These are phyloP conservation scores for Grammomys surdaster DNA, from an alignment of 2,113 vertebrate genomes.

Conservation along the genomic window DNA sequence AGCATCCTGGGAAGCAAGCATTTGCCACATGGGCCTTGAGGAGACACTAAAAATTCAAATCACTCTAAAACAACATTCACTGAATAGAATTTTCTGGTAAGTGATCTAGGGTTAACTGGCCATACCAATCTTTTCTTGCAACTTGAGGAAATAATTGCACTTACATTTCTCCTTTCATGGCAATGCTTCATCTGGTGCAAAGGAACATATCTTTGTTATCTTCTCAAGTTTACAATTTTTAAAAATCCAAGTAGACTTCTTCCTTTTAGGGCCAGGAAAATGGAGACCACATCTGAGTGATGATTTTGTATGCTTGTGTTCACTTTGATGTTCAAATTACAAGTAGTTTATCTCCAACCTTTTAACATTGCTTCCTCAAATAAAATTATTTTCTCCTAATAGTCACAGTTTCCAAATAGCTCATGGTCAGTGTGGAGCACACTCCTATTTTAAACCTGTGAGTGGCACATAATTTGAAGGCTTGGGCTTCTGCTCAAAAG, in stretches of 20 bases:
- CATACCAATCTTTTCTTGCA: constrained; percentile 28
- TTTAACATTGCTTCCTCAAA: constrained; percentile 59
- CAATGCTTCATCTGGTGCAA: constrained; percentile 49
- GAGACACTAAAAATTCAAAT: not conserved
- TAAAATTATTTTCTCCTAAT: constrained; percentile 72
- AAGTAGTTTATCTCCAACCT: constrained; percentile 40
- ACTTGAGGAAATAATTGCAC: constrained; percentile 49
- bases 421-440: constrained; percentile 61
- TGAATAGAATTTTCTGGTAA: constrained; percentile 52
- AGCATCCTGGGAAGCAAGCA: not conserved
- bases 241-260: not conserved
- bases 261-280: not conserved
- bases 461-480: constrained; percentile 76
- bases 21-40: not conserved
- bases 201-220: constrained; percentile 36
- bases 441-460: constrained; percentile 79
- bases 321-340: constrained; percentile 48
- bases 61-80: not conserved
- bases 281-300: not conserved
- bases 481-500: constrained; percentile 76
- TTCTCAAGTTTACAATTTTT: not conserved
- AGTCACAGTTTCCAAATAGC: constrained; percentile 69
- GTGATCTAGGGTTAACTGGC: constrained; percentile 28
- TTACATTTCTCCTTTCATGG: constrained; percentile 53
- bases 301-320: not conserved